Evolutionary conservation across 2,888 invertebrate genomes (phyloP).

Genomic region (Nemotelus pantherinus): DNA sequence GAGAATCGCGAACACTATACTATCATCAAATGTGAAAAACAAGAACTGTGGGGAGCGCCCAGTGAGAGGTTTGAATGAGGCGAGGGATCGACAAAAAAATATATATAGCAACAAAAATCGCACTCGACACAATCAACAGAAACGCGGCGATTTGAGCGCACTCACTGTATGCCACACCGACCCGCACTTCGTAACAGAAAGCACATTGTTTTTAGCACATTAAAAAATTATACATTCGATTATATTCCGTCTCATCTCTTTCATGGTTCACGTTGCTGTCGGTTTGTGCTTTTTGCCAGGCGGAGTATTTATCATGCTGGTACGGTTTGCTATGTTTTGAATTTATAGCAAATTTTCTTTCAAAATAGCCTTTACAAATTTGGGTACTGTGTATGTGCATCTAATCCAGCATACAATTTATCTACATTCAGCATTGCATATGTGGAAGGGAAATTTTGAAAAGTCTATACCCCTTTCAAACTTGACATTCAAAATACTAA

Average conservation of each 20-base stretch:
- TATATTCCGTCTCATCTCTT: constrained; percentile 19
- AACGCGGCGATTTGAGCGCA: background rate
- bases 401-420: no score
- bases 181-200: background rate
- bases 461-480: no score
- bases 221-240: constrained; percentile 22
- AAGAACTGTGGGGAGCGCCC: no score
- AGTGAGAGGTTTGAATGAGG: background rate
- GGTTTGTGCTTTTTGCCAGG: background rate
- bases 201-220: background rate
- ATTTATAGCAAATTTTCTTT: no score
- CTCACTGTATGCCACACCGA: background rate
- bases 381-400: no score
- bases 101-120: background rate
- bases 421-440: no score
- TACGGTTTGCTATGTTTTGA: no score
- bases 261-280: constrained; percentile 4
- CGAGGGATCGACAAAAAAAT: background rate
- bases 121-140: background rate
- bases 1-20: no score
- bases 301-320: no score
- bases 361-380: no score
- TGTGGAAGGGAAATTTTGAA: no score
- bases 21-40: background rate
- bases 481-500: no score